Conservation (phyloP, 2,113 vertebrate genomes). For the Chunga burmeisteri region DNA sequence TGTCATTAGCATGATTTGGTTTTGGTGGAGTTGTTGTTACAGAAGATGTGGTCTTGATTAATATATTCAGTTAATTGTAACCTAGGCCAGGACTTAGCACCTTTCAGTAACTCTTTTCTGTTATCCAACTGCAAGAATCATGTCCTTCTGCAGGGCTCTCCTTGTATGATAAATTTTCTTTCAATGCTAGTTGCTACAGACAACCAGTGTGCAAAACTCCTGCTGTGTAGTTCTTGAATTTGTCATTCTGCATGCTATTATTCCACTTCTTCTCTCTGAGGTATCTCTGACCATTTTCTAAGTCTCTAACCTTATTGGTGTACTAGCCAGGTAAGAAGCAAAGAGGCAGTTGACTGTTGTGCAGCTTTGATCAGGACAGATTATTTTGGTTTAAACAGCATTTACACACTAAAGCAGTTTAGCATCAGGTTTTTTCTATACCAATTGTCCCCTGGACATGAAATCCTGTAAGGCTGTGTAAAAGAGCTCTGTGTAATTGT, state of each 20-base stretch:
- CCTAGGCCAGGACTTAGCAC: neutral
- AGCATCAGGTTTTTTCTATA: neutral
- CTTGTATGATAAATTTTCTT: neutral
- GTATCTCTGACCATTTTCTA: neutral
- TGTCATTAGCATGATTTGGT: neutral
- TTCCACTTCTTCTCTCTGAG: neutral
- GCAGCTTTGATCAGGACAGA: neutral
- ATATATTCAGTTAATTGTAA: neutral
- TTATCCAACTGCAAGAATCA: fast-evolving
- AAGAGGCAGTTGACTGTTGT: neutral
- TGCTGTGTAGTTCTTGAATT: neutral
- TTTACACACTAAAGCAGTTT: neutral
- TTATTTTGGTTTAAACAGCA: neutral
- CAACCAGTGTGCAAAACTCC: neutral
- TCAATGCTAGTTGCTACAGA: neutral
- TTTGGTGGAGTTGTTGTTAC: neutral
- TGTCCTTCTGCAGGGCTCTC: neutral
- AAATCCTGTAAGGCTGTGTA: neutral
- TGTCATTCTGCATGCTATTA: neutral
- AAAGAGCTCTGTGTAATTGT: neutral
- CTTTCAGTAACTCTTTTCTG: neutral
- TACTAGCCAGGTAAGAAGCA: neutral
- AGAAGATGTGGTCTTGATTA: neutral
- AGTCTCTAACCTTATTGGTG: neutral
- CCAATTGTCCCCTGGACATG: neutral